Conservation (phyloP, 2,888 invertebrate genomes). For the Diarsia rubi region DNA sequence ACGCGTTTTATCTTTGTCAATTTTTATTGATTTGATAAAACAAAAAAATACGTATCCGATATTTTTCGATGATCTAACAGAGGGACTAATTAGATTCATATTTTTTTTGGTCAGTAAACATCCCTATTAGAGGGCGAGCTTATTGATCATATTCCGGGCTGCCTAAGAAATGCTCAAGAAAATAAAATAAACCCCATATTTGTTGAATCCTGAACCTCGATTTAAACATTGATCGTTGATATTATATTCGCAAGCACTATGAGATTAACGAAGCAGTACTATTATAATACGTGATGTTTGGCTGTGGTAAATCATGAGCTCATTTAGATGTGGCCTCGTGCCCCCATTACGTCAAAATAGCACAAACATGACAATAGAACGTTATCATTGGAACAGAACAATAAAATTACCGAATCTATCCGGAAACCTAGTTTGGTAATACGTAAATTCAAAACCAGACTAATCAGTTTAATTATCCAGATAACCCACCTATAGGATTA, state of each 20-base stretch:
- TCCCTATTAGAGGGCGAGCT: too few relatives aligned
- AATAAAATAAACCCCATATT: background rate
- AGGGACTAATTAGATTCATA: too few relatives aligned
- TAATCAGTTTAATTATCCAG: background rate
- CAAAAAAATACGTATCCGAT: too few relatives aligned
- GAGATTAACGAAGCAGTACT: background rate
- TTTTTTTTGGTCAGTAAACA: too few relatives aligned
- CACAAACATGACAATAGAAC: constrained; percentile 7
- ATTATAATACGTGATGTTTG: background rate
- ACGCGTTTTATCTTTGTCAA: too few relatives aligned
- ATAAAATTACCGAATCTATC: constrained; percentile 26
- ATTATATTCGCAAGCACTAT: background rate
- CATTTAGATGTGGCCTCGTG: background rate
- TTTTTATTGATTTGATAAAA: too few relatives aligned
- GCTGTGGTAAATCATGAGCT: background rate
- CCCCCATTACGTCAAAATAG: constrained; percentile 5
- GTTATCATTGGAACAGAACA: constrained; percentile 26
- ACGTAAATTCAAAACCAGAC: background rate
- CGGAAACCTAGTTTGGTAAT: constrained; percentile 17
- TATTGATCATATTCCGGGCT: background rate
- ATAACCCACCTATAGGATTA: too few relatives aligned
- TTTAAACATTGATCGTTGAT: background rate
- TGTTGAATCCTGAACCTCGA: background rate
- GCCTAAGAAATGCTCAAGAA: background rate
- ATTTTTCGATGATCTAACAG: too few relatives aligned